Evolutionary conservation across 2,888 invertebrate genomes (phyloP), one percentile per base, ranked within the genome.

Genomic region (Melieria crassipennis): DNA sequence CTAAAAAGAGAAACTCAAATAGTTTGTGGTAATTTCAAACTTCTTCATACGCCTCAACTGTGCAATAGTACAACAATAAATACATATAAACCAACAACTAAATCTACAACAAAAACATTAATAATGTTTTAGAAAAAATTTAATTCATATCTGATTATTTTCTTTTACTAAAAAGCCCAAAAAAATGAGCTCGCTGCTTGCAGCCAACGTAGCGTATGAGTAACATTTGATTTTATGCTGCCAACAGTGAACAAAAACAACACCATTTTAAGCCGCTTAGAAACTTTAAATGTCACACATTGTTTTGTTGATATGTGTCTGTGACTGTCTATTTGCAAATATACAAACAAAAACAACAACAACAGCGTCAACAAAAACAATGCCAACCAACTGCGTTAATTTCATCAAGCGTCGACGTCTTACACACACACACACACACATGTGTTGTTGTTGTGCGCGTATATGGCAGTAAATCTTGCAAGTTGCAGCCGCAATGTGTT

Each of bases 71-170:
- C 30, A 30, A 30, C 30, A 30, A 30, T 30, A 30, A 16, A 30
- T 30, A 3, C 30, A 30, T 30, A 30, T 30, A 30, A 30, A 30
- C 1, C 30, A 30, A 30, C 30, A 30, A 30, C 30, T 30, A 30
- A 30, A 30, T 30, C 30, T 30, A 30, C 30, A 30, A 50, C 13
- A 65, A n/a, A 47, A 16, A 63, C 63, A 48, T 30, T 48, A 13
- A 43, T 0, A 10, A 46, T 9, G 47, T 16, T 47, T 10, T 48
- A 48, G 47, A 7, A 60, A 43, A 64, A 69, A 57, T 69, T 69
- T 69, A 48, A 69, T 69, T 69, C 63, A 69, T 69, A 69, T 64
- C 69, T 48, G 16, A 50, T 58, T 58, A 57, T 69, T 30, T 30
- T 30, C 30, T 30, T 30, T 52, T 57, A 47, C 69, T 56, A 58